Evolutionary conservation across 2,888 invertebrate species (phyloP), one percentile per base, ranked within the genome.

Genomic region (Drosophila limbata): DNA sequence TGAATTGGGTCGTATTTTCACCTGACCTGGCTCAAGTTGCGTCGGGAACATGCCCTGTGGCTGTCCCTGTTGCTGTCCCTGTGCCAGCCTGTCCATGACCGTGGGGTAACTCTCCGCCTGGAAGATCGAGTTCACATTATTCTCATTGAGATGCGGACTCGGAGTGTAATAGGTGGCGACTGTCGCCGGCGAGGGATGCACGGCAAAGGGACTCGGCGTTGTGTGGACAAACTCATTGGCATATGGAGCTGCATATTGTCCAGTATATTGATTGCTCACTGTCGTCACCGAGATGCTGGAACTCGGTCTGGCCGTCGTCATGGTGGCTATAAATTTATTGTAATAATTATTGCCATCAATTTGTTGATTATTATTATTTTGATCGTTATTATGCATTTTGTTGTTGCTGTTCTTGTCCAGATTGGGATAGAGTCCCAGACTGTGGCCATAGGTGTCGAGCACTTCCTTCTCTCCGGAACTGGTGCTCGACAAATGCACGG

Each of bases 401-500:
- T 42, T 4, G 19, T 19, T 21, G 17, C 21, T 11, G 19, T 19
- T 21, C 35, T 73, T 80, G 37, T 75, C 70, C 25, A 73, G 13
- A 3, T 81, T 61, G 15, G 91, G 92, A 64, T 88, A 91, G 13
- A 77, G 42, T 3, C 81, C 84, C 47, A 91, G 44, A 25, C 86
- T 91, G 42, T 91, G 89, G 4, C 92, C 92, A 56, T 92, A 92
- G 40, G 90, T 91, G 50, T 92, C 92, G 9, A 92, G 28, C 4
- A 88, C 72, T 35, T 89, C 90, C 61, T 88, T 88, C 53, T 92
- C 91, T 0, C 88, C 91, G 0, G 90, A 88, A 21, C 65, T 78
- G 0, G 88, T 81, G 21, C 83, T 77, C n/a, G 88, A 69, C 13
- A 92, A 33, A 61, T 91, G 91, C 2, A 91, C 84, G 1, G 92